These are phyloP conservation scores for Ctenochaetus hawaiiensis DNA, from an alignment of 2,797 vertebrate species.

Conservation along the genomic window DNA sequence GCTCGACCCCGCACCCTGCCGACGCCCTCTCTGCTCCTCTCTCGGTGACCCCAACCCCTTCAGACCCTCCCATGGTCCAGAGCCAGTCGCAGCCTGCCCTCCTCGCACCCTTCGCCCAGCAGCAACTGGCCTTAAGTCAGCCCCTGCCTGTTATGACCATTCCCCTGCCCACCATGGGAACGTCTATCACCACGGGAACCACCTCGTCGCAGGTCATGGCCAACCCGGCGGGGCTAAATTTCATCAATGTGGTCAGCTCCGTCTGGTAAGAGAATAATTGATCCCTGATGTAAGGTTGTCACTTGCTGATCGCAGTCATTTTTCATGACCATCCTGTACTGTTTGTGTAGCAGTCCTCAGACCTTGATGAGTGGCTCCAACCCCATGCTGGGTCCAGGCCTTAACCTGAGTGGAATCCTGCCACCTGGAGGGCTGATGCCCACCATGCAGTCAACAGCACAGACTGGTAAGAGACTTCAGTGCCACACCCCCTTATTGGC, in stretches of 20 bases:
- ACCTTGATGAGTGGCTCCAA: slow-evolving; percentile 95
- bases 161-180: slow-evolving; percentile 88
- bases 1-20: slow-evolving; percentile 93
- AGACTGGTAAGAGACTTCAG: slow-evolving; percentile 86
- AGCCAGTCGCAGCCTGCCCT: slow-evolving; percentile 88
- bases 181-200: slow-evolving; percentile 92
- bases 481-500: rapidly evolving
- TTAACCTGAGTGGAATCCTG: slow-evolving; percentile 94
- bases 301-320: neutral
- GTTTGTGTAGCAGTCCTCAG: slow-evolving; percentile 91
- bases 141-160: slow-evolving; percentile 96
- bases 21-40: slow-evolving; percentile 91
- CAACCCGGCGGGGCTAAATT: slow-evolving; percentile 94
- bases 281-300: neutral
- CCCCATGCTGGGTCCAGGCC: slow-evolving; percentile 92
- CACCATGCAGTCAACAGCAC: slow-evolving; percentile 92
- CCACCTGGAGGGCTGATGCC: slow-evolving; percentile 94
- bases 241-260: slow-evolving; percentile 97
- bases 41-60: slow-evolving; percentile 89
- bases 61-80: slow-evolving; percentile 89
- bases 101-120: slow-evolving; percentile 93
- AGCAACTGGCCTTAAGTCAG: slow-evolving; percentile 94
- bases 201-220: slow-evolving; percentile 94
- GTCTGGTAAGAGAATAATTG: slow-evolving; percentile 87
- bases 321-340: slow-evolving; percentile 22